Evolutionary conservation across 2,113 vertebrate species (phyloP), one percentile per base, ranked within the genome.

Genomic region (Cavia aperea): DNA sequence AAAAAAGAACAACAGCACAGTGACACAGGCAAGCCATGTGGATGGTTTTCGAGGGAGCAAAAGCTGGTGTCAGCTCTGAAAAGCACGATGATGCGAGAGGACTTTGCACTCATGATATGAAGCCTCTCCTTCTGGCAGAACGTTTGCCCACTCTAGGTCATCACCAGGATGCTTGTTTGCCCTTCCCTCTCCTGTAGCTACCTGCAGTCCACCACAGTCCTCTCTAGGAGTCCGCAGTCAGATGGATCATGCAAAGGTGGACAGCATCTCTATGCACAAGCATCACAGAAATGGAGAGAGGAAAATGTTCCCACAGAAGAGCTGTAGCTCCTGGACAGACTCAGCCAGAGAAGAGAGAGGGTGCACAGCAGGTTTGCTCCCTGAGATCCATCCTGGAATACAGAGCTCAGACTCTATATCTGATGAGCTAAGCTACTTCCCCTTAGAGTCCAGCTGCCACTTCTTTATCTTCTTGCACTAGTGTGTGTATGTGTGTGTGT

Each of bases 321-420:
- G 1, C 46, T 54, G 26, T 60, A 2, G 46, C 56, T 79, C 39
- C 43, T 0, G 23, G 1, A 56, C 14, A 1, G 46, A 36, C 18
- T 54, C 51, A 16, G 5, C 15, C 36, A 33, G 85, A 83, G n/a
- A 10, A 1, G 11, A 60, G 11, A 60, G 81, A 51, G 49, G 65
- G 19, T 0, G 3, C 33, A 39, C 31, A 2, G 2, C 2, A n/a
- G 49, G 18, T 46, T 2, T n/a, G 29, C 46, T 24, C 26, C 21
- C 62, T 4, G n/a, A 29, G 23, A 21, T 58, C 18, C 39, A 39
- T 39, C 39, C 39, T 39, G 39, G 39, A 39, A 39, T 39, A 39
- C 39, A 39, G 39, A 39, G 39, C 39, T 39, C 39, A 39, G 39
- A 39, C 39, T 39, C 39, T 39, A 2, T 39, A 39, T 39, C 39